Evolutionary conservation across 2,888 invertebrate species (phyloP), one percentile per base, ranked within the genome.

Genomic region (Coronaproctus castanopsis): DNA sequence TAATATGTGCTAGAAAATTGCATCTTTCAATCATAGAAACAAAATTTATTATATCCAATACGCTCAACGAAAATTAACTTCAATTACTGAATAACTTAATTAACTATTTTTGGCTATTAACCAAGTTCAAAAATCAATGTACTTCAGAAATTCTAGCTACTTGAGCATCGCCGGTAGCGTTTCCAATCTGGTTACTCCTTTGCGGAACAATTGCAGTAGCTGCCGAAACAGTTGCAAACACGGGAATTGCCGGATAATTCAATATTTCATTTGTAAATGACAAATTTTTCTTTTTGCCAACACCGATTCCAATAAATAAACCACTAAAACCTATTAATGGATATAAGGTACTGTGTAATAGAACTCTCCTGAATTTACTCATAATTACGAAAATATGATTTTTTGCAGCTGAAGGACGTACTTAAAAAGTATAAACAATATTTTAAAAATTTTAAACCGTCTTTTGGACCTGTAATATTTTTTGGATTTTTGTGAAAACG

Each of bases 201-300:
- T 24, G 21, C 20, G 58, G 58, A 8, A 51, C 23, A 24, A 36
- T 8, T 36, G 56, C 52, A 21, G 24, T 55, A 2, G 59, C 59
- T n/a, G 59, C 59, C 14, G 59, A 59, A 20, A 59, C 59, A n/a
- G 59, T 59, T n/a, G 55, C 55, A 23, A 59, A 55, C 2, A 55
- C 20, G 19, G 59, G 59, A 3, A 59, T 36, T 24, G 59, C 59
- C 24, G 59, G 59, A 5, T 55, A 23, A 21, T 56, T 52, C 14
- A 8, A 14, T 8, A 8, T 8, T 8, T 8, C 5, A 36, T 14
- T 36, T n/a, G n/a, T n/a, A n/a, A n/a, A n/a, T 52, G 20, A 48
- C 24, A 19, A 18, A 3, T 19, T 21, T 49, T 49, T 5, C 2
- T 60, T 54, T 36, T 36, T 36, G 36, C 36, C 5, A 36, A 36